Evolutionary conservation across 2,113 vertebrate genomes (phyloP), one percentile per base, ranked within the genome.

Genomic region (Sinocyclocheilus anophthalmus): DNA sequence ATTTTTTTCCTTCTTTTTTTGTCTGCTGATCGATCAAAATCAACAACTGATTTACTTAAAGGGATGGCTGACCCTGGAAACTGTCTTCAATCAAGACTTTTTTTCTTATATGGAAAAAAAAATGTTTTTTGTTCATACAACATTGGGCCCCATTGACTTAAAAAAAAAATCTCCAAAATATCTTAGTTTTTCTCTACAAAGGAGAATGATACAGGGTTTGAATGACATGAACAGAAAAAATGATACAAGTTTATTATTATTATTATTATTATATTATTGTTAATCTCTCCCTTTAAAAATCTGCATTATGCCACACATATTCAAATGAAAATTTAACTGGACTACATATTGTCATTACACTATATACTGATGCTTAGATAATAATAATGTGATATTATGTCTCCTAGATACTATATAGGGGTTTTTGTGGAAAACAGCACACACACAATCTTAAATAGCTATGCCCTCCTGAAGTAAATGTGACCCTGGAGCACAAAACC

Each of bases 371-470:
- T 48, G 16, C 10, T 11, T 20, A 22, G 8, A n/a, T 37, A 37
- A 37, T 73, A 73, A 48, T 53, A 42, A 76, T 76, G 24, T 53
- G 48, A 76, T 53, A 39, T 22, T 72, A 72, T 10, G 11, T 48
- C 24, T 9, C 3, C 45, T 50, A 16, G 13, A 50, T 11, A 45
- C 22, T 6, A 73, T 72, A 39, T 45, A 2, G 0, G 39, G 4
- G 13, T 6, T 48, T 24, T 5, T 14, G 24, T 30, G 26, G 13
- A 16, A 67, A 67, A 33, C 24, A 67, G 13, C 26, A 67, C 13
- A 22, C 26, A 22, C 3, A 22, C 10, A 77, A 81, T 84, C 55
- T 79, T 79, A 75, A 85, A 81, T 53, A 42, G 69, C 79, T 81
- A 85, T 57, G 61, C 8, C 45, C 50, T 77, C 20, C 50, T 77